Evolutionary conservation across 92 coral and sea anemone species (phyloP).

Genomic region (Siderastrea radians): DNA sequence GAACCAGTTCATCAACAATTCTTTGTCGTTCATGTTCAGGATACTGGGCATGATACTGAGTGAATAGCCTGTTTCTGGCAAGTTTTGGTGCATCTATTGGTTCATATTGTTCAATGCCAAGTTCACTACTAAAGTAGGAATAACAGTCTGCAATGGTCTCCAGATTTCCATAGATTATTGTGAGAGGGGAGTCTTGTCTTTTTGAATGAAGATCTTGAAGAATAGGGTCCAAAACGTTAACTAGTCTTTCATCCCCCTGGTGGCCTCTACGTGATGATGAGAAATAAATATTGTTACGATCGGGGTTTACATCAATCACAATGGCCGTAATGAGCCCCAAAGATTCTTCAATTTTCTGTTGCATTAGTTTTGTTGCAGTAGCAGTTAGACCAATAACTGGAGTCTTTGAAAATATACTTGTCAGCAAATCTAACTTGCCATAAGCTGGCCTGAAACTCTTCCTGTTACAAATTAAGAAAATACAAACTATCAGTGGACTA

Average conservation of each 20-base stretch:
- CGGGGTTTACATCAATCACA: constrained; percentile 17
- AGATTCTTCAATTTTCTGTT: not conserved
- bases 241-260: constrained; percentile 49
- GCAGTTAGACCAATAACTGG: constrained; percentile 27
- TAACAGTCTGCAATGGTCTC: constrained; percentile 5
- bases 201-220: constrained; percentile 17
- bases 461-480: constrained; percentile 25
- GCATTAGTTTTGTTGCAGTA: constrained; percentile 28
- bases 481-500: constrained; percentile 1
- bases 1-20: constrained; percentile 42
- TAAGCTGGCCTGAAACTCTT: constrained; percentile 34
- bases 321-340: constrained; percentile 1
- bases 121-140: constrained; percentile 17
- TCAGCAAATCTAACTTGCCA: constrained; percentile 23
- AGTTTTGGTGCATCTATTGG: constrained; percentile 45
- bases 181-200: constrained; percentile 46
- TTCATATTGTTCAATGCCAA: constrained; percentile 58
- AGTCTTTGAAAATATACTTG: constrained; percentile 16
- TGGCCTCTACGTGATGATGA: not conserved
- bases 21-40: constrained; percentile 64
- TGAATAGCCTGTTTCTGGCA: constrained; percentile 48
- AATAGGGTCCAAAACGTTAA: constrained; percentile 25
- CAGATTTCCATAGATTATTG: not conserved
- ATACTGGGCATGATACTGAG: constrained; percentile 32
- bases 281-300: not conserved